phyloP scores from a whole-genome alignment of 2,113 vertebrate genomes.

The Erythrocercus mccallii region DNA sequence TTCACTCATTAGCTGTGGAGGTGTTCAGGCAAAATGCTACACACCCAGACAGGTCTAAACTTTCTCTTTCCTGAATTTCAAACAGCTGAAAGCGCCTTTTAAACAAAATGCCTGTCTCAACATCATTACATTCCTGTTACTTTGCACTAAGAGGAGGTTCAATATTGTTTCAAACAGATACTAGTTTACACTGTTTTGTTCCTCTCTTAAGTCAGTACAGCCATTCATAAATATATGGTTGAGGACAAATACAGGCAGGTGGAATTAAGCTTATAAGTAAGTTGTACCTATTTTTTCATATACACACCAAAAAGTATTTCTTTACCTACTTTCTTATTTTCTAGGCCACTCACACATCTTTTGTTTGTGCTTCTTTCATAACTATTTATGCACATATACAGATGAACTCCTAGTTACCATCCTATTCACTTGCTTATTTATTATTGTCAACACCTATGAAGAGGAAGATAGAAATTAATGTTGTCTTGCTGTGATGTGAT shows the following conservation, averaged over 20 bases:
- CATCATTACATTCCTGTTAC: slow-evolving; percentile 11
- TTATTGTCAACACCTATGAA: neutral
- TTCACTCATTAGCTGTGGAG: slow-evolving; percentile 48
- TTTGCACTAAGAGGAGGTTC: neutral
- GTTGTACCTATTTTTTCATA: neutral
- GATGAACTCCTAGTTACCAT: neutral
- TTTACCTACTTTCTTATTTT: neutral
- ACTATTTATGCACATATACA: neutral
- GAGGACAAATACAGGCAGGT: neutral
- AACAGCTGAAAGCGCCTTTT: slow-evolving; percentile 54
- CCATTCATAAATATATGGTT: neutral
- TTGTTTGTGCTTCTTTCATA: neutral
- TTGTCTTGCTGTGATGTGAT: neutral
- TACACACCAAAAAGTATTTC: neutral
- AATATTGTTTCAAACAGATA: neutral
- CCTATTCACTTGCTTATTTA: neutral
- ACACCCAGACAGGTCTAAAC: slow-evolving; percentile 63
- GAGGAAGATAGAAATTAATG: neutral
- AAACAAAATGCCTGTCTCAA: slow-evolving; percentile 51
- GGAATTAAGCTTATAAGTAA: neutral
- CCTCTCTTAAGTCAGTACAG: neutral
- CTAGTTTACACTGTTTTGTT: neutral
- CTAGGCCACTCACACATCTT: neutral
- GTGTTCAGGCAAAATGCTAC: slow-evolving; percentile 47
- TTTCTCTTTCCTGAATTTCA: slow-evolving; percentile 48